phyloP scores from a whole-genome alignment of 23 tunicate species.

The Trididemnum clinides region DNA sequence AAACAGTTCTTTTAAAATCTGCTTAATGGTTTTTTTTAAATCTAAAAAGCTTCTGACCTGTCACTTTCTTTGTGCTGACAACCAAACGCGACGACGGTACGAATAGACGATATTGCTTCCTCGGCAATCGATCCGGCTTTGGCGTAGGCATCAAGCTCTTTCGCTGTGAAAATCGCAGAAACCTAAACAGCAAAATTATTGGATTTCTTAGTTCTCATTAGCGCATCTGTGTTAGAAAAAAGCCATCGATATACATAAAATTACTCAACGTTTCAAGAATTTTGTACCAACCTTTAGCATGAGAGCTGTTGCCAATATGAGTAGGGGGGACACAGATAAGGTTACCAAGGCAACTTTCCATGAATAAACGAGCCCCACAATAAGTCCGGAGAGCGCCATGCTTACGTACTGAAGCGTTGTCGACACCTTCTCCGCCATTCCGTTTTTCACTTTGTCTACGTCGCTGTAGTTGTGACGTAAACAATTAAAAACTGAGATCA shows the following conservation, averaged over 20 bases:
- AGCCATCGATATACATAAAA: too few relatives aligned
- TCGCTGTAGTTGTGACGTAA: conserved; percentile 58
- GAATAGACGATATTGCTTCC: conserved; percentile 35
- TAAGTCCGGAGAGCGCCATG: conserved; percentile 63
- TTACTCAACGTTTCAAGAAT: too few relatives aligned
- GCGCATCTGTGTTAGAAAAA: too few relatives aligned
- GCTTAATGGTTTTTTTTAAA: too few relatives aligned
- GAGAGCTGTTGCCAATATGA: conserved; percentile 49
- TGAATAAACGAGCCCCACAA: conserved; percentile 74
- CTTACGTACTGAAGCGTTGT: conserved; percentile 56
- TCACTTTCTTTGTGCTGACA: conserved; percentile 21
- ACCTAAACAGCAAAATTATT: too few relatives aligned
- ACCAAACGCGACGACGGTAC: conserved; percentile 38
- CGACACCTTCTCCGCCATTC: conserved; percentile 90
- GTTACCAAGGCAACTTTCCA: conserved; percentile 95
- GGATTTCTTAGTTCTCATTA: too few relatives aligned
- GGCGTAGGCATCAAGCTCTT: conserved; percentile 46
- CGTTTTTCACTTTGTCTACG: conserved; percentile 78
- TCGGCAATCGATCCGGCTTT: conserved; percentile 46
- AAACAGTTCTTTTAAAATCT: too few relatives aligned
- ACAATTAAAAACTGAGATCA: too few relatives aligned
- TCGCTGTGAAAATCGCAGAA: conserved; percentile 1
- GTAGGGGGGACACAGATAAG: conserved; percentile 72
- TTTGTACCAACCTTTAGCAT: conserved; percentile 67
- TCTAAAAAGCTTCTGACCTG: too few relatives aligned